Conservation (phyloP, 2,113 vertebrate genomes). For the Aix galericulata region DNA sequence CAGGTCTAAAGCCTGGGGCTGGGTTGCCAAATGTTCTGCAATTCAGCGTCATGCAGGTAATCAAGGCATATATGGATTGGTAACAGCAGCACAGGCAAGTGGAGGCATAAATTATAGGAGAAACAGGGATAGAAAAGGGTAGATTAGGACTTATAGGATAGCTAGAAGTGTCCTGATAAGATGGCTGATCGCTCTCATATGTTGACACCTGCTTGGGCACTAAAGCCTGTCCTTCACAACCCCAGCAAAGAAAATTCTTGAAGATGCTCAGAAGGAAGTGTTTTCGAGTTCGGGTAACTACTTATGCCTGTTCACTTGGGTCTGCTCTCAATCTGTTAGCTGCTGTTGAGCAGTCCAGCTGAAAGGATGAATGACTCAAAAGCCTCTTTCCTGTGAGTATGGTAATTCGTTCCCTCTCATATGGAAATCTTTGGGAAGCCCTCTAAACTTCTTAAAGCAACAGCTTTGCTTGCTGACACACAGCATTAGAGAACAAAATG, state of each 20-base stretch:
- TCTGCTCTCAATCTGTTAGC: neutral
- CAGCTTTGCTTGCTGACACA: neutral
- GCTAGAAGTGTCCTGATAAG: neutral
- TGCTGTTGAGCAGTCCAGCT: neutral
- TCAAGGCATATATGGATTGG: too few relatives aligned
- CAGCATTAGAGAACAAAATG: neutral
- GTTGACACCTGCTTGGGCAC: neutral
- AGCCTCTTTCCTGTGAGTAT: neutral
- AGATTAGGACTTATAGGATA: neutral
- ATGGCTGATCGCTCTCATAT: accelerated
- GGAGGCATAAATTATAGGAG: neutral
- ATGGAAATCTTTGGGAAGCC: neutral
- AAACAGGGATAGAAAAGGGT: neutral
- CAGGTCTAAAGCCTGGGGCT: neutral
- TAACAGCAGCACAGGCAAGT: neutral
- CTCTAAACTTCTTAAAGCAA: neutral
- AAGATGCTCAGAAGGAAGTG: neutral
- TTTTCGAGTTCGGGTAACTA: neutral
- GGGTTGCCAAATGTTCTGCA: neutral
- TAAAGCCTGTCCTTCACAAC: neutral
- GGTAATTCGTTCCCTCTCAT: neutral
- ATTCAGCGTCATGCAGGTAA: neutral
- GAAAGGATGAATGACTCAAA: neutral
- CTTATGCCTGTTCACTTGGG: neutral
- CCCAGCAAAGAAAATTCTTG: neutral